A percentile compares a stretch with the other conserved stretches of the same genome.
Evolutionary conservation across 2,797 vertebrate genomes (phyloP).

Genomic region (Nothura maculosa): DNA sequence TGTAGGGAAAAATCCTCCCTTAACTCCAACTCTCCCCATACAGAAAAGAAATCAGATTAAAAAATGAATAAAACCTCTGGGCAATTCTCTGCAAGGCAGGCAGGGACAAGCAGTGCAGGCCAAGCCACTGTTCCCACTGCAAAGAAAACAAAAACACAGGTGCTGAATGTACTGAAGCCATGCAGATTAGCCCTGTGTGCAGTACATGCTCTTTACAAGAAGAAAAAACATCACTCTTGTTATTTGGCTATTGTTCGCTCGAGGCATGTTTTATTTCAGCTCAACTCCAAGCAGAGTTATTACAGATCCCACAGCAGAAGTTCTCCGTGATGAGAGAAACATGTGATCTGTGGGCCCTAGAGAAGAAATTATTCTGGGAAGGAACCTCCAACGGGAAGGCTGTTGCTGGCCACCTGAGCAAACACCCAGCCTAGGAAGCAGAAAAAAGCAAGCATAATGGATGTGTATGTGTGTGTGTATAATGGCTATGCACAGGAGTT

Average conservation of each 20-base stretch:
- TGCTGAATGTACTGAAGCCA: slow-evolving; percentile 68
- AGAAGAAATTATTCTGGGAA: slow-evolving; percentile 35
- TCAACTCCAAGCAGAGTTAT: slow-evolving; percentile 31
- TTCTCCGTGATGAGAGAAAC: slow-evolving; percentile 27
- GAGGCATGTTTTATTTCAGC: slow-evolving; percentile 51
- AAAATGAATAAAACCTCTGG: slow-evolving; percentile 43
- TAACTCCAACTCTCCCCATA: neutral
- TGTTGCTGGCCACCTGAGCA: slow-evolving; percentile 62
- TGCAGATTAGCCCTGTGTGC: slow-evolving; percentile 61
- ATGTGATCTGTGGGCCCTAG: slow-evolving; percentile 18
- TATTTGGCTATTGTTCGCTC: slow-evolving; percentile 46
- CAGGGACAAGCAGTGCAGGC: slow-evolving; percentile 71
- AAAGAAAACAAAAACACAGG: slow-evolving; percentile 84
- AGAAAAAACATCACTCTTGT: slow-evolving; percentile 49
- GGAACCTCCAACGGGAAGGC: slow-evolving; percentile 15
- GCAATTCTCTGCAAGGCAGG: slow-evolving; percentile 69
- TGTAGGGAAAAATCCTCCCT: neutral
- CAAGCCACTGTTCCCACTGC: slow-evolving; percentile 68
- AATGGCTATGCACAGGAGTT: fast-evolving
- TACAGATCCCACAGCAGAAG: slow-evolving; percentile 22
- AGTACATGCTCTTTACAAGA: slow-evolving; percentile 70
- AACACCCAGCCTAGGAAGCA: neutral
- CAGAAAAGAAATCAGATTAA: slow-evolving; percentile 43
- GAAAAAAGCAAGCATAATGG: neutral
- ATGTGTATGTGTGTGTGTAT: too few species aligned